Conservation (phyloP, 2,888 invertebrate genomes). For the Melieria crassipennis region DNA sequence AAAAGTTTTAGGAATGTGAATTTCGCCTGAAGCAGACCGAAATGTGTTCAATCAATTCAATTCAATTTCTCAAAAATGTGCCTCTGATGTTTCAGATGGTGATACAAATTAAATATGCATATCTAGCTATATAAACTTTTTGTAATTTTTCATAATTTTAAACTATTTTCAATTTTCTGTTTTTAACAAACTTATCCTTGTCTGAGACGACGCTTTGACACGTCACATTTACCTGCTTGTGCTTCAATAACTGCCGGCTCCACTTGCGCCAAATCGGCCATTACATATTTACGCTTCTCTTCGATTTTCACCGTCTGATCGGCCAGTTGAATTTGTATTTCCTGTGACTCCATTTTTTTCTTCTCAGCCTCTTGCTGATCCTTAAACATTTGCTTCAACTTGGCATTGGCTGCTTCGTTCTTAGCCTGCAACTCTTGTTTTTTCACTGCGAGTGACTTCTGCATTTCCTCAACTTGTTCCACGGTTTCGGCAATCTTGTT, state of each 20-base stretch:
- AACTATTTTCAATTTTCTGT: background rate
- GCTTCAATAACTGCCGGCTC: constrained; percentile 99
- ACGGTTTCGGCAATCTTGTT: constrained; percentile 99
- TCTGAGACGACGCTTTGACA: background rate
- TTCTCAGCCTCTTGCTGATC: constrained; percentile 99
- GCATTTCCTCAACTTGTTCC: constrained; percentile 99
- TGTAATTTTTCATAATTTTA: constrained; percentile 10
- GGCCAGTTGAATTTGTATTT: constrained; percentile 86
- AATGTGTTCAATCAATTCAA: too few species aligned
- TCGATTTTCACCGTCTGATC: constrained; percentile 94
- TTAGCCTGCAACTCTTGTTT: constrained; percentile 94
- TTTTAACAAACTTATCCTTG: background rate
- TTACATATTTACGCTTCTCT: constrained; percentile 92
- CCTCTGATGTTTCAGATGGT: too few species aligned
- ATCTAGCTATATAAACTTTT: background rate
- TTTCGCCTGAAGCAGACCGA: too few species aligned
- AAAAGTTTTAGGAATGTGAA: background rate
- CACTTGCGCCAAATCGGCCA: constrained; percentile 95
- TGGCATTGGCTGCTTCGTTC: constrained; percentile 99
- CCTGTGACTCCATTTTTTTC: constrained; percentile 97
- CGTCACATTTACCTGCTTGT: constrained; percentile 80
- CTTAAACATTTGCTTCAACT: constrained; percentile 98
- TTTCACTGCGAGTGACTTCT: constrained; percentile 97
- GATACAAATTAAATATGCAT: background rate
- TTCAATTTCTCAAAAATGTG: too few species aligned